Evolutionary conservation across 1,140 invertebrate species (phyloP).

Genomic region (Galleria mellonella): DNA sequence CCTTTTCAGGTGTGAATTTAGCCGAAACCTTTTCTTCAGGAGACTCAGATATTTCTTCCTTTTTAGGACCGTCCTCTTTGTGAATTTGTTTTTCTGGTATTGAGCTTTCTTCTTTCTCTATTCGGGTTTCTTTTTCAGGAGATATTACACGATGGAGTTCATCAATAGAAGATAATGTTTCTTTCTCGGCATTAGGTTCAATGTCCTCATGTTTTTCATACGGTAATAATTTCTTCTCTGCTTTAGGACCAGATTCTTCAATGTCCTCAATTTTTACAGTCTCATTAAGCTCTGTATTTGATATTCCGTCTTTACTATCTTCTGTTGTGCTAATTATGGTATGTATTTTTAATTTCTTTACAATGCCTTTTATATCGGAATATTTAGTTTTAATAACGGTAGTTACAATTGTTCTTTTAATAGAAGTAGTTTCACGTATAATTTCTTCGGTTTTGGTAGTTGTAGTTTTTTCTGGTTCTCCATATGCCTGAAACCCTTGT

Average conservation of each 20-base stretch:
- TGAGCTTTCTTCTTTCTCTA: too few relatives aligned
- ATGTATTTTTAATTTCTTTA: constrained; percentile 13
- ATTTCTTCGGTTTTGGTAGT: constrained; percentile 11
- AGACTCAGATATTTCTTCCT: too few relatives aligned
- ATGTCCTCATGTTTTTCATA: not conserved
- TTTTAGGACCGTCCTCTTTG: too few relatives aligned
- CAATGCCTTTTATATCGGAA: constrained; percentile 18
- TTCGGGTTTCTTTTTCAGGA: too few relatives aligned
- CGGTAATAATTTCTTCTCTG: too few relatives aligned
- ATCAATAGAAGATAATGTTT: not conserved
- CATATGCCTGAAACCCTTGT: constrained; percentile 12
- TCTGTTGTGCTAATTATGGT: constrained; percentile 13
- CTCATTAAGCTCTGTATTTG: too few relatives aligned
- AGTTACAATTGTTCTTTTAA: constrained; percentile 23
- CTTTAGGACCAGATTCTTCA: too few relatives aligned
- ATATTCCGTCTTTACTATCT: not conserved
- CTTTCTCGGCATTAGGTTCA: constrained; percentile 1
- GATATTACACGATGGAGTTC: too few relatives aligned
- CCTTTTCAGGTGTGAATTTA: too few relatives aligned
- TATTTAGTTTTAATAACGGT: constrained; percentile 30
- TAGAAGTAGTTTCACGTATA: constrained; percentile 13
- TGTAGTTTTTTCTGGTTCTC: constrained; percentile 24
- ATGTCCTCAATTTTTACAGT: too few relatives aligned
- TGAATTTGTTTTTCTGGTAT: too few relatives aligned
- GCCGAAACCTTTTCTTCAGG: too few relatives aligned